Evolutionary conservation across 2,797 vertebrate genomes (phyloP).

Genomic region (Sphenopsis melanotis): DNA sequence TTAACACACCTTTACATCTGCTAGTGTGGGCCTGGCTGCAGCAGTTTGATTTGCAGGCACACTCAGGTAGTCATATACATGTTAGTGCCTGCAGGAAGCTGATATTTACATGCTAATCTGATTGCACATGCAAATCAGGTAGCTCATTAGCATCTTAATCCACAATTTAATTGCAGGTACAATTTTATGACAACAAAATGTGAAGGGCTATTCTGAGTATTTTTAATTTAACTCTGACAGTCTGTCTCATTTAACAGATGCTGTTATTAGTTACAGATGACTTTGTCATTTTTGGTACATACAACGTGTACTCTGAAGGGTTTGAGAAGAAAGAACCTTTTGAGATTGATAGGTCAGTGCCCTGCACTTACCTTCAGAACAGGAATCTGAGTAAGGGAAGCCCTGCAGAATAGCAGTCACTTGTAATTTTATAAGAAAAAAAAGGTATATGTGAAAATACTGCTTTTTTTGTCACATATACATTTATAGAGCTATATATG

Average conservation of each 20-base stretch:
- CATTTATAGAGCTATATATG: background rate
- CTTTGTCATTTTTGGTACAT: slow-evolving; percentile 20
- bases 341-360: background rate
- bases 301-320: background rate
- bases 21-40: background rate
- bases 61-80: slow-evolving; percentile 54
- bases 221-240: slow-evolving; percentile 50
- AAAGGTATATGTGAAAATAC: background rate
- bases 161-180: slow-evolving; percentile 66
- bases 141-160: slow-evolving; percentile 67
- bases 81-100: slow-evolving; percentile 40
- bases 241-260: slow-evolving; percentile 59
- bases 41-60: slow-evolving; percentile 36
- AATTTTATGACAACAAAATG: slow-evolving; percentile 63
- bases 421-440: background rate
- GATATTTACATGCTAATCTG: slow-evolving; percentile 66
- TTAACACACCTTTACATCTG: slow-evolving; percentile 46
- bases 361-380: background rate
- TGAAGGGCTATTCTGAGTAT: slow-evolving; percentile 61
- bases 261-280: slow-evolving; percentile 55
- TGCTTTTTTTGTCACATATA: background rate
- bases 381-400: background rate
- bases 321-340: background rate
- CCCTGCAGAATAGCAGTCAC: background rate
- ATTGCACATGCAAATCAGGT: slow-evolving; percentile 65